Evolutionary conservation across 1,140 invertebrate genomes (phyloP).

Genomic region (Brachionus plicatilis): DNA sequence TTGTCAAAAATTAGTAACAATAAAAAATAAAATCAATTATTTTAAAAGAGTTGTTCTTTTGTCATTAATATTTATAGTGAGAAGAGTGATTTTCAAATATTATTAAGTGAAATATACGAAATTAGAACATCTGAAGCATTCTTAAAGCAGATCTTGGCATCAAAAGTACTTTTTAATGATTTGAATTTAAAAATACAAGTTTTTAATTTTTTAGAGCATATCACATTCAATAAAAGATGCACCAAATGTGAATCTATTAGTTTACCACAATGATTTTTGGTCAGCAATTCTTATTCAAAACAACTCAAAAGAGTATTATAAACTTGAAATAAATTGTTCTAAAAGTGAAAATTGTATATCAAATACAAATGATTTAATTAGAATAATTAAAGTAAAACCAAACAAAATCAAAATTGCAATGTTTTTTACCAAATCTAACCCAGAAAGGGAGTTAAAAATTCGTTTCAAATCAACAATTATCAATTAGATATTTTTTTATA

Average conservation of each 20-base stretch:
- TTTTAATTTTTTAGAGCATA: background rate
- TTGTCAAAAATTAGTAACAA: background rate
- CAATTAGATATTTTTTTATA: too few species aligned
- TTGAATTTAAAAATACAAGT: background rate
- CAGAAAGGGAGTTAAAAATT: background rate
- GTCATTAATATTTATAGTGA: background rate
- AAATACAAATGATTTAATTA: background rate
- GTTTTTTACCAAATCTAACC: background rate
- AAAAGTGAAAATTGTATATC: conserved; percentile 35
- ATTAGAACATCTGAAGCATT: background rate
- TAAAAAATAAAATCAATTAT: background rate
- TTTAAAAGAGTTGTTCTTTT: conserved; percentile 5
- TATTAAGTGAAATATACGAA: conserved; percentile 24
- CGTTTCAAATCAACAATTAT: background rate
- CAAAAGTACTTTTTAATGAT: background rate
- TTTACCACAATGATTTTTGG: conserved; percentile 2
- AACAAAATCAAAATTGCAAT: background rate
- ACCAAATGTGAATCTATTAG: background rate
- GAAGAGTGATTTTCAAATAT: background rate
- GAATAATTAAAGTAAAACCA: background rate
- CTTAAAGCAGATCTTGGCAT: background rate
- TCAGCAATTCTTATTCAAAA: background rate
- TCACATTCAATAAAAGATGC: background rate
- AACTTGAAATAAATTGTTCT: conserved; percentile 1
- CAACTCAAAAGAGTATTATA: background rate